Percentiles rank a stretch among this genome's conserved stretches.
phyloP scores from a whole-genome alignment of 2,888 invertebrate genomes.

The Brachyptera risi region DNA sequence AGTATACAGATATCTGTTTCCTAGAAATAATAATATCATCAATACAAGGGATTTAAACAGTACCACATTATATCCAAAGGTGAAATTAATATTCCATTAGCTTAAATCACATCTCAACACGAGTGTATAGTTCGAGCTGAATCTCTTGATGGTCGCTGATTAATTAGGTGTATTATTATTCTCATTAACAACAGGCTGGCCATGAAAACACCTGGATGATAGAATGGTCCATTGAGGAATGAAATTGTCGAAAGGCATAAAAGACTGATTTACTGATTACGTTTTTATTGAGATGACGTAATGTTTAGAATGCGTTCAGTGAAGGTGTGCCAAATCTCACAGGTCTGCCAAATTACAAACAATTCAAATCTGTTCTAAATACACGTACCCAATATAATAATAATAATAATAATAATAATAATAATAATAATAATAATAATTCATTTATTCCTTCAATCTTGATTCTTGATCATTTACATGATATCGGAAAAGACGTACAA shows the following conservation, averaged over 20 bases:
- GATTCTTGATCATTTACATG: too few species aligned
- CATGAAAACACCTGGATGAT: conserved; percentile 2
- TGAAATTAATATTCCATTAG: conserved; percentile 11
- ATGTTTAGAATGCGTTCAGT: too few species aligned
- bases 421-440: too few species aligned
- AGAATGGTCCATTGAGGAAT: not conserved
- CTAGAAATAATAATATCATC: not conserved
- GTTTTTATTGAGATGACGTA: not conserved
- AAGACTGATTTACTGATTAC: not conserved
- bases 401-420: too few species aligned
- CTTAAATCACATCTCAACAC: not conserved
- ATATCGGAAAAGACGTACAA: too few species aligned
- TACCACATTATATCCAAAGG: too few species aligned
- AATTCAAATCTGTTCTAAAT: too few species aligned
- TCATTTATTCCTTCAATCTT: too few species aligned
- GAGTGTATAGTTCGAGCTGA: not conserved
- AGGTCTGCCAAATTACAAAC: too few species aligned
- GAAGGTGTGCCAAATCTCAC: too few species aligned
- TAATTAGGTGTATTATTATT: not conserved
- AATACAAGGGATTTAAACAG: not conserved
- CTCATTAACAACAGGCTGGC: conserved; percentile 5
- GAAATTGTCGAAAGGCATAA: not conserved
- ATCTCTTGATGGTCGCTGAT: not conserved
- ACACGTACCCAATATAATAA: too few species aligned
- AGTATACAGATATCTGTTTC: not conserved